These are phyloP conservation scores for Trimorus sp. DNA, from an alignment of 2,888 invertebrate species.

Conservation along the genomic window DNA sequence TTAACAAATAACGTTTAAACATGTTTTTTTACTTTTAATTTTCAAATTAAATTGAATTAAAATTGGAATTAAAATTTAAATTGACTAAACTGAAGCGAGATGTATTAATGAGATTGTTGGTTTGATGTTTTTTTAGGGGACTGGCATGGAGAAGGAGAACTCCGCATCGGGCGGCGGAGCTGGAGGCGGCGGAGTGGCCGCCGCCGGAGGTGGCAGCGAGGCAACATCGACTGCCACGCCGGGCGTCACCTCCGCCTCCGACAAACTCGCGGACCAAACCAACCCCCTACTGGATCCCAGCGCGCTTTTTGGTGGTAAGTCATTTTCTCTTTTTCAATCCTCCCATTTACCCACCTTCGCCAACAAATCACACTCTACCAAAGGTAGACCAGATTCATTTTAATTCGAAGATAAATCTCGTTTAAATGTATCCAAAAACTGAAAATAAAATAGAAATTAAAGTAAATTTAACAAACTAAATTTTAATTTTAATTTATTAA, in stretches of 20 bases:
- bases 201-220: conserved; percentile 82
- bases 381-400: no score
- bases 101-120: conserved; percentile 58
- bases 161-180: conserved; percentile 83
- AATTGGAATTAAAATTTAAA: no score
- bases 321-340: background rate
- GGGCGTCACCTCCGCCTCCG: conserved; percentile 84
- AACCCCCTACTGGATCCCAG: conserved; percentile 90
- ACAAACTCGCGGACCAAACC: conserved; percentile 83
- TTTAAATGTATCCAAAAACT: no score
- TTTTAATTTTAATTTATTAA: no score
- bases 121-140: conserved; percentile 73
- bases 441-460: no score
- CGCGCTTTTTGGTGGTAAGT: conserved; percentile 87
- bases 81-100: conserved; percentile 20
- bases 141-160: conserved; percentile 91
- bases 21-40: no score
- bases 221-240: conserved; percentile 81
- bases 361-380: no score
- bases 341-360: no score
- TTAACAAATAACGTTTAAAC: no score
- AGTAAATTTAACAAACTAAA: no score
- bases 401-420: no score
- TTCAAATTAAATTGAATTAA: no score
- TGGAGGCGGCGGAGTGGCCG: conserved; percentile 84